phyloP scores from a whole-genome alignment of 2,888 invertebrate species.

The Abscondita cerata region DNA sequence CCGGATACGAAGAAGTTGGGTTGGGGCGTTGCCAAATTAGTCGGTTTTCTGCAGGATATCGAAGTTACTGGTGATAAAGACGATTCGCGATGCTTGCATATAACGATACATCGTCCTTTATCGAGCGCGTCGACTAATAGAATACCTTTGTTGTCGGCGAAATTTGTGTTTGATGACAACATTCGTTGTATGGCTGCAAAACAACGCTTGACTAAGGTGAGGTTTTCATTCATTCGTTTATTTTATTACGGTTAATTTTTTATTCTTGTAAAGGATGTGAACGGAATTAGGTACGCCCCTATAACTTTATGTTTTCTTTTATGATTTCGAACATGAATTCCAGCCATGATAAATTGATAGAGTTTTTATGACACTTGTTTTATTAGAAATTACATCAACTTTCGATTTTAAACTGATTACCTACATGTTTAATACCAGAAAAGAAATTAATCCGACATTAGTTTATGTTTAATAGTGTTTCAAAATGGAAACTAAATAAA shows the following conservation, averaged over 20 bases:
- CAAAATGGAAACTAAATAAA: too few species aligned
- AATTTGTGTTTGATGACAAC: conserved; percentile 98
- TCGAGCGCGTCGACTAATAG: conserved; percentile 59
- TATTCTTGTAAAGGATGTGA: too few species aligned
- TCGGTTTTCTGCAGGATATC: conserved; percentile 94
- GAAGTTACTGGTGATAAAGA: conserved; percentile 96
- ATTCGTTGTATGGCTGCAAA: conserved; percentile 99
- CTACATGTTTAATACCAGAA: too few species aligned
- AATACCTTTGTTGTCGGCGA: conserved; percentile 83
- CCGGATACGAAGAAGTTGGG: conserved; percentile 94
- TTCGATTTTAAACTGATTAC: too few species aligned
- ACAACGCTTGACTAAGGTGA: conserved; percentile 81
- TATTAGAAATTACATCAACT: too few species aligned
- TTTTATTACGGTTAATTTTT: too few species aligned
- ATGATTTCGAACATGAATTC: not conserved
- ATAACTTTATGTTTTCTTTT: too few species aligned
- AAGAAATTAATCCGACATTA: too few species aligned
- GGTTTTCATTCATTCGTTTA: not conserved
- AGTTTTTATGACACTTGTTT: too few species aligned
- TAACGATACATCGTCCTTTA: conserved; percentile 87
- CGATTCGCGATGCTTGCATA: conserved; percentile 92
- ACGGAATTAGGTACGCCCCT: too few species aligned
- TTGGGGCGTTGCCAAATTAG: conserved; percentile 97
- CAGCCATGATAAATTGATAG: too few species aligned
- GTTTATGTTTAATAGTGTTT: too few species aligned